Conservation (phyloP, 2,113 vertebrate genomes). For the Passer montanus region DNA sequence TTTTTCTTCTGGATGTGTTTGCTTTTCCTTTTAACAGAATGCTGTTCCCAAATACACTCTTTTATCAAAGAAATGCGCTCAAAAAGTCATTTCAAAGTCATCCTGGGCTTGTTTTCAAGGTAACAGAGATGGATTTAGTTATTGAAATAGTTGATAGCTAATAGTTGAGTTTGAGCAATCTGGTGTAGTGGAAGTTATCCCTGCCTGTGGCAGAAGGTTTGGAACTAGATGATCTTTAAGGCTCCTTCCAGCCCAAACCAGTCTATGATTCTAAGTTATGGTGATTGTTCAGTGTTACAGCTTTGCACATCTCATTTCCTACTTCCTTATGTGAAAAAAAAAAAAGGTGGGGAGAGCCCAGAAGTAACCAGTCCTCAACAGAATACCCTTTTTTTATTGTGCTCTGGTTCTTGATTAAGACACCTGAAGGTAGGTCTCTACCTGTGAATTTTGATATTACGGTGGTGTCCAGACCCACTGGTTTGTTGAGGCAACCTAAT, state of each 20-base stretch:
- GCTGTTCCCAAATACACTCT: neutral
- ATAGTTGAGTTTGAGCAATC: neutral
- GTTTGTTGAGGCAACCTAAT: neutral
- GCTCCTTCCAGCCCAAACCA: neutral
- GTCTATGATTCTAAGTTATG: neutral
- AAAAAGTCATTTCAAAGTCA: conserved; percentile 36
- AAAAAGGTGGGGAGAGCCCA: neutral
- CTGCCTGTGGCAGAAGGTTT: neutral
- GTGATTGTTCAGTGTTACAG: neutral
- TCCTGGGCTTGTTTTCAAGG: neutral
- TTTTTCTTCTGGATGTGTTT: neutral
- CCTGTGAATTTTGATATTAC: neutral
- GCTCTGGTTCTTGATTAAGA: neutral
- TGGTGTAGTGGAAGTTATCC: neutral
- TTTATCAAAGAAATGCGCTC: neutral
- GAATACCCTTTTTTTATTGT: neutral
- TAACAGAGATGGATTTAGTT: neutral
- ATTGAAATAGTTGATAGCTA: neutral
- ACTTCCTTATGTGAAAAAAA: neutral
- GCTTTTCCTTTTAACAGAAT: neutral
- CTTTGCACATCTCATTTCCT: neutral
- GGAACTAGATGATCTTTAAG: neutral
- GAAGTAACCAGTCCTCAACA: neutral
- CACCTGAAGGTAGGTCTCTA: neutral
- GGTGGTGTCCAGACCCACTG: neutral